phyloP scores from a whole-genome alignment of 2,888 invertebrate genomes.

The Euplexia lucipara region DNA sequence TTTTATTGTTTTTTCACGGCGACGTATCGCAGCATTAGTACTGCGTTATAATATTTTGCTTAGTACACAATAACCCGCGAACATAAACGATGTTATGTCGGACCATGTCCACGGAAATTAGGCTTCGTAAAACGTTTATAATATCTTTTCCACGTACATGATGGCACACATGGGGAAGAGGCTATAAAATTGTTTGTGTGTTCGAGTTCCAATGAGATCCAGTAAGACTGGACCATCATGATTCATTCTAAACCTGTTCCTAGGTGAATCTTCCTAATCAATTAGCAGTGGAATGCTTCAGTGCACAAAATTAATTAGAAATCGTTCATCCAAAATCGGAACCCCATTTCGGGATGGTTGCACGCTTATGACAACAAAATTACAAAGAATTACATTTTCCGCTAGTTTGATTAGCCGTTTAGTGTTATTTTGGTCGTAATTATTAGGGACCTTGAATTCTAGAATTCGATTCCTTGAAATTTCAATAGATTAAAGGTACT shows the following conservation, averaged over 20 bases:
- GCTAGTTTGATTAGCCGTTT: background rate
- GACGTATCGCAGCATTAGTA: slow-evolving; percentile 77
- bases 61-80: slow-evolving; percentile 73
- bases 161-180: slow-evolving; percentile 9
- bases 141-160: slow-evolving; percentile 44
- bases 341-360: slow-evolving; percentile 2
- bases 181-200: slow-evolving; percentile 35
- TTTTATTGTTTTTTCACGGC: slow-evolving; percentile 87
- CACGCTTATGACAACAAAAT: slow-evolving; percentile 4
- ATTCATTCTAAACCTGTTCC: slow-evolving; percentile 36
- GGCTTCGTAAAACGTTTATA: slow-evolving; percentile 62
- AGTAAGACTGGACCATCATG: background rate
- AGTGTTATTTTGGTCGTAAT: background rate
- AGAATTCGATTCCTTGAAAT: background rate
- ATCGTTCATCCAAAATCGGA: slow-evolving; percentile 18
- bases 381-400: background rate
- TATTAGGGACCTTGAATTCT: background rate
- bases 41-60: slow-evolving; percentile 81
- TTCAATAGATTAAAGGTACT: background rate
- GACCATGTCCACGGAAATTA: slow-evolving; percentile 68
- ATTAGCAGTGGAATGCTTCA: slow-evolving; percentile 34
- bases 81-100: slow-evolving; percentile 72
- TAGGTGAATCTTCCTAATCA: slow-evolving; percentile 17
- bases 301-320: slow-evolving; percentile 26
- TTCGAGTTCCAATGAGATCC: slow-evolving; percentile 13